Conservation (phyloP, 1,140 invertebrate species). For the Drosophila ironensis region DNA sequence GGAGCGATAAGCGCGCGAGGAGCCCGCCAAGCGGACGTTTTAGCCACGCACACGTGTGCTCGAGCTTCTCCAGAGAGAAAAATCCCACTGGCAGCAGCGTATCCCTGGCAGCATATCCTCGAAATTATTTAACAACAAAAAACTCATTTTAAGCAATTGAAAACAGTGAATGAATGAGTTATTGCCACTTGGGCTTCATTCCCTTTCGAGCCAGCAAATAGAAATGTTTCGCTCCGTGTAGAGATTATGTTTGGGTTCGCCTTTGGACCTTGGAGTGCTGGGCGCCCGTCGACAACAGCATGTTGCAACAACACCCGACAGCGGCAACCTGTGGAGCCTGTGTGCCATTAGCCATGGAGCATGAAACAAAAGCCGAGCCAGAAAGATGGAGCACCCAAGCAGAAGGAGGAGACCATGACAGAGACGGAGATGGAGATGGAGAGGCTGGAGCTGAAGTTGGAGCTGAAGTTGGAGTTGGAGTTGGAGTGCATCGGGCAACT, state of each 20-base stretch:
- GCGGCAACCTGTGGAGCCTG: slow-evolving; percentile 73
- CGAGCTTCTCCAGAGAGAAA: background rate
- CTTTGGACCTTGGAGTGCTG: slow-evolving; percentile 43
- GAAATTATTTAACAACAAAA: too few relatives aligned
- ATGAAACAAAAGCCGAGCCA: slow-evolving; percentile 67
- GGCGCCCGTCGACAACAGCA: slow-evolving; percentile 60
- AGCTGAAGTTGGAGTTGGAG: slow-evolving; percentile 1
- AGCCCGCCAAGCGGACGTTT: slow-evolving; percentile 61
- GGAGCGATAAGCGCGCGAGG: slow-evolving; percentile 1
- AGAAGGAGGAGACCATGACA: slow-evolving; percentile 7
- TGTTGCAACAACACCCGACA: slow-evolving; percentile 74
- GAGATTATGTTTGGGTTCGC: background rate
- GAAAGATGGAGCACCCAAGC: slow-evolving; percentile 10
- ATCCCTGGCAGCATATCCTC: too few relatives aligned
- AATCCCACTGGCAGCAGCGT: too few relatives aligned
- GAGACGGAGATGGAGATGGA: background rate
- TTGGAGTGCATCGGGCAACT: slow-evolving; percentile 25
- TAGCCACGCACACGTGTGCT: slow-evolving; percentile 74
- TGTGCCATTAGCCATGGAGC: slow-evolving; percentile 69
- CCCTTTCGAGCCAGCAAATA: too few relatives aligned
- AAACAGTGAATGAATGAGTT: too few relatives aligned
- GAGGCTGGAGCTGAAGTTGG: slow-evolving; percentile 4
- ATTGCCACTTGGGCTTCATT: too few relatives aligned
- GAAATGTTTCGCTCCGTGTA: too few relatives aligned
- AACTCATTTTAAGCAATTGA: too few relatives aligned